Conservation (phyloP, 2,113 vertebrate species). For the Cyprinus carpio region DNA sequence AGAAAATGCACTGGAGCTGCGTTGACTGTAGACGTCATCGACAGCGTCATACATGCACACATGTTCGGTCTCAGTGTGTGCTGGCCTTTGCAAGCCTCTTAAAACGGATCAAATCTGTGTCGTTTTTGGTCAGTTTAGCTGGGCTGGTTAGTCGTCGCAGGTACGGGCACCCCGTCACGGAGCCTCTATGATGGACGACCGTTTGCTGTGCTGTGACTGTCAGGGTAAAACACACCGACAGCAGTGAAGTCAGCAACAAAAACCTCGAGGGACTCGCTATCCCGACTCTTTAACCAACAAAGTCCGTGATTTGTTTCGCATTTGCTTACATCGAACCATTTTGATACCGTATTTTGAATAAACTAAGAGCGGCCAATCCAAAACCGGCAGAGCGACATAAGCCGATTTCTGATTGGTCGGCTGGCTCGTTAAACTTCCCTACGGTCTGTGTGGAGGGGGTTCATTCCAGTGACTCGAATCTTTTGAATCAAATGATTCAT, state of each 20-base stretch:
- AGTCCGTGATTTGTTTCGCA: slow-evolving; percentile 4
- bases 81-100: too few relatives aligned
- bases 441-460: too few relatives aligned
- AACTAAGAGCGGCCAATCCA: not conserved
- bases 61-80: not conserved
- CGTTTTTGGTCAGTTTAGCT: not conserved
- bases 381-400: not conserved
- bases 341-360: slow-evolving; percentile 12
- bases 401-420: slow-evolving; percentile 8
- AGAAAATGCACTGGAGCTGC: not conserved
- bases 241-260: not conserved
- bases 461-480: too few relatives aligned
- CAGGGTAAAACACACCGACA: not conserved
- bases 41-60: not conserved
- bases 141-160: not conserved
- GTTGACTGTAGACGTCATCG: not conserved
- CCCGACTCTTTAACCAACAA: not conserved
- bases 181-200: slow-evolving; percentile 56
- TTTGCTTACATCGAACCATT: not conserved
- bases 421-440: not conserved
- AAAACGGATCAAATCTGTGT: too few relatives aligned
- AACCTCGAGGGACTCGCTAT: not conserved
- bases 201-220: not conserved
- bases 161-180: slow-evolving; percentile 3
- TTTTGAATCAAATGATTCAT: too few relatives aligned